Base-by-base conservation (phyloP, 2,113 vertebrate species). In the Lophotis ruficrista region DNA sequence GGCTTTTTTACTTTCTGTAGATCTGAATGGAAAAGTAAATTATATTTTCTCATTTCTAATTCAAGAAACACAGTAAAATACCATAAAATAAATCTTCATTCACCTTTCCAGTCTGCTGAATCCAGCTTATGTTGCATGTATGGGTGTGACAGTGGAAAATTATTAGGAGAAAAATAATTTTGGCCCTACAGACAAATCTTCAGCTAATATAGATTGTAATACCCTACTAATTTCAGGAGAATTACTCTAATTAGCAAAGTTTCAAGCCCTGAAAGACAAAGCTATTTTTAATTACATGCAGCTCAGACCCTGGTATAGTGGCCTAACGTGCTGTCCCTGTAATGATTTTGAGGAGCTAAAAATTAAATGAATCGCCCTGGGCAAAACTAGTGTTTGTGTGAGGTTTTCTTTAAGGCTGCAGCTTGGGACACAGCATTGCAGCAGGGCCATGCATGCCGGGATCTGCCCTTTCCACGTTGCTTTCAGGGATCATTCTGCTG, bases 381-480 rank as follows among this genome's bases (percentile, higher is more conserved):
- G 41, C 82, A 81, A 35, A 19, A 6, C 27, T 24, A 3, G 35
- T 10, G 2, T 43, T 77, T 24, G 72, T 14, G 54, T 3, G 30
- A 4, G 6, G 41, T n/a, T 60, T 62, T 18, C 24, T 17, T 1
- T 20, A 31, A n/a, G 86, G 83, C 9, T 7, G 57, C 10, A 14
- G 24, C 38, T 33, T 4, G 30, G 13, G 61, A 70, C 75, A 18
- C 31, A 18, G 71, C 41, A 16, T 43, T 24, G 71, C 61, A 24
- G 4, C 47, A 58, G 5, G 8, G 12, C 53, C n/a, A 47, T 10
- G 12, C 23, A 1, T 0, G 28, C 18, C 13, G 1, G 14, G 18
- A 21, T 20, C 53, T 83, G 80, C 90, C 38, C 28, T 48, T 50
- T 9, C 69, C n/a, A 4, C 30, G 14, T 18, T 4, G 3, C 22